A percentile compares a stretch with the other conserved stretches of the same genome.
Conservation (phyloP, 92 coral and sea anemone species). For the Umimayanthus kanabou region DNA sequence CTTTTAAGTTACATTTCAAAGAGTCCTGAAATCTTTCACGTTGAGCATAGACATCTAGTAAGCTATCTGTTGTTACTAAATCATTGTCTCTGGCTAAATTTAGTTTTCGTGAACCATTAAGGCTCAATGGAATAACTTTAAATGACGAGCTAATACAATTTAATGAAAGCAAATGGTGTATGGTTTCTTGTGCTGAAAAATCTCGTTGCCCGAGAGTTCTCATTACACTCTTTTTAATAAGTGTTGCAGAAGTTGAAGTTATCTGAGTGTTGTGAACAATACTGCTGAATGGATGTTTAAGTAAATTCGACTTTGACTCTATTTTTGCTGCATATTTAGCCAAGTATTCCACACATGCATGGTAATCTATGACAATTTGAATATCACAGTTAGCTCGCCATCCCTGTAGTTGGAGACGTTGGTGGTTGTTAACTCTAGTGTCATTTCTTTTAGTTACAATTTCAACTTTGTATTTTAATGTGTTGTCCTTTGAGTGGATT, state of each 20-base stretch:
- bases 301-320: slow-evolving; percentile 41
- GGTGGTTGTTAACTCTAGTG: slow-evolving; percentile 50
- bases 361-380: slow-evolving; percentile 58
- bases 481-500: slow-evolving; percentile 23
- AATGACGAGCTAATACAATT: slow-evolving; percentile 44
- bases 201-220: slow-evolving; percentile 51
- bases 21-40: slow-evolving; percentile 48
- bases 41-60: slow-evolving; percentile 67
- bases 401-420: slow-evolving; percentile 48
- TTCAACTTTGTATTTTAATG: slow-evolving; percentile 27
- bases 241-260: slow-evolving; percentile 42
- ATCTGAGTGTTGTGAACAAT: slow-evolving; percentile 50
- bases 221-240: slow-evolving; percentile 46
- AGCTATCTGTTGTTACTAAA: slow-evolving; percentile 27
- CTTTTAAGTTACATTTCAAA: slow-evolving; percentile 45
- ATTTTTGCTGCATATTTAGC: slow-evolving; percentile 55
- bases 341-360: slow-evolving; percentile 57
- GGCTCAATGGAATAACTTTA: slow-evolving; percentile 34
- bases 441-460: slow-evolving; percentile 22
- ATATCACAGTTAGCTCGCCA: slow-evolving; percentile 52
- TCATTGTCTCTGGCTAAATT: slow-evolving; percentile 40
- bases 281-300: slow-evolving; percentile 49
- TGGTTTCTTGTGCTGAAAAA: slow-evolving; percentile 40
- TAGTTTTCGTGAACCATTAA: slow-evolving; percentile 53
- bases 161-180: slow-evolving; percentile 50